Conservation (phyloP, 1,140 invertebrate species). For the Diprion similis region DNA sequence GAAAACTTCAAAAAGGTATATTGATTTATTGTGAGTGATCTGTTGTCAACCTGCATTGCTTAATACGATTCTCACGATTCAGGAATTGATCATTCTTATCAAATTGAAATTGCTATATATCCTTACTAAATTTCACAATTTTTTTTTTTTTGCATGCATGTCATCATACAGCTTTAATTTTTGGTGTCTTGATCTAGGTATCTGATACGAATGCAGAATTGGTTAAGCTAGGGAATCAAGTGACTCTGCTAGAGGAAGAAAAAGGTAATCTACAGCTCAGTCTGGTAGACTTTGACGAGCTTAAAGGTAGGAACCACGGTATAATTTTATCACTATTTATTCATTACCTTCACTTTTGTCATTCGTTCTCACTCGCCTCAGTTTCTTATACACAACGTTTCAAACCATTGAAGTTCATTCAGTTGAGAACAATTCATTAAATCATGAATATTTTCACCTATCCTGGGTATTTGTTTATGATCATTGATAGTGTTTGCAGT, state of each 20-base stretch:
- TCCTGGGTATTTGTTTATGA: too few species aligned
- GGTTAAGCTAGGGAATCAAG: constrained; percentile 74
- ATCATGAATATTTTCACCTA: too few species aligned
- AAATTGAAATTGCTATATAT: constrained; percentile 4
- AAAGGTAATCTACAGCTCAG: constrained; percentile 87
- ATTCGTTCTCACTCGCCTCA: constrained; percentile 28
- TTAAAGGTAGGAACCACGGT: constrained; percentile 69
- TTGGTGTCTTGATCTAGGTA: constrained; percentile 40
- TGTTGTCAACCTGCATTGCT: background rate
- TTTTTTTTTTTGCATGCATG: constrained; percentile 13
- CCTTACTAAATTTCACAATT: constrained; percentile 7
- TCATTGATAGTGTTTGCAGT: too few species aligned
- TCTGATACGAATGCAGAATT: constrained; percentile 75
- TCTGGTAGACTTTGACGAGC: constrained; percentile 82
- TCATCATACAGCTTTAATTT: background rate
- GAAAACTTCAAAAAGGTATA: constrained; percentile 75
- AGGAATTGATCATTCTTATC: background rate
- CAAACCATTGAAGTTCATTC: too few species aligned
- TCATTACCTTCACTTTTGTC: constrained; percentile 35
- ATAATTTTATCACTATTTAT: constrained; percentile 41
- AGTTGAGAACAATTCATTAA: background rate
- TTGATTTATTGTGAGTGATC: background rate
- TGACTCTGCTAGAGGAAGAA: constrained; percentile 87
- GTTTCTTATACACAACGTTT: constrained; percentile 20
- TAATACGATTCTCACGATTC: background rate